phyloP scores from a whole-genome alignment of 2,888 invertebrate species.

The Tinea trinotella region DNA sequence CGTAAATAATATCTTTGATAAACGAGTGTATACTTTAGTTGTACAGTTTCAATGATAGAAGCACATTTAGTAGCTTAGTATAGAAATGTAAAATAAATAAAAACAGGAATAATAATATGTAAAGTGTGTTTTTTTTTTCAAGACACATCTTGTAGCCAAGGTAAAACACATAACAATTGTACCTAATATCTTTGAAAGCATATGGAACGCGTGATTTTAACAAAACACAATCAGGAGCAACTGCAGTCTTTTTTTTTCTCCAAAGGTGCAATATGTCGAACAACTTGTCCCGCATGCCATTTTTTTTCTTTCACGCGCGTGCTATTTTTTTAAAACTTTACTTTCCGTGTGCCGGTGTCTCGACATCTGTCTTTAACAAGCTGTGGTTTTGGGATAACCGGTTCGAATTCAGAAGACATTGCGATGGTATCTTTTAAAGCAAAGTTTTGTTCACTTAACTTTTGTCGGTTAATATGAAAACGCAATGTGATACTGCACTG shows the following conservation, averaged over 20 bases:
- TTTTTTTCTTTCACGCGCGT: slow-evolving; percentile 58
- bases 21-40: too few relatives aligned
- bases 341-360: slow-evolving; percentile 51
- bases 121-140: too few relatives aligned
- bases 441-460: slow-evolving; percentile 24
- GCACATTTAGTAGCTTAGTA: too few relatives aligned
- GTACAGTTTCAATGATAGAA: too few relatives aligned
- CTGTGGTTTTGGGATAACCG: slow-evolving; percentile 53
- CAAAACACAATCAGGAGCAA: slow-evolving; percentile 36
- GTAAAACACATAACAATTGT: too few relatives aligned
- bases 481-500: slow-evolving; percentile 57
- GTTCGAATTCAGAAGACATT: slow-evolving; percentile 29
- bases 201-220: slow-evolving; percentile 8
- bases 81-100: too few relatives aligned
- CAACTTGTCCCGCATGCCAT: slow-evolving; percentile 68
- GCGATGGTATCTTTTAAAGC: neutral
- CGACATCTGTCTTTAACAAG: slow-evolving; percentile 61
- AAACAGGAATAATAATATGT: too few relatives aligned
- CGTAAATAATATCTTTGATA: too few relatives aligned
- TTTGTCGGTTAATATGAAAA: slow-evolving; percentile 38
- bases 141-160: too few relatives aligned
- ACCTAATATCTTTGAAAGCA: too few relatives aligned
- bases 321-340: slow-evolving; percentile 52
- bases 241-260: slow-evolving; percentile 37
- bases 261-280: slow-evolving; percentile 40